phyloP scores from a whole-genome alignment of 2,888 invertebrate genomes.

The Hoplodrina ambigua region DNA sequence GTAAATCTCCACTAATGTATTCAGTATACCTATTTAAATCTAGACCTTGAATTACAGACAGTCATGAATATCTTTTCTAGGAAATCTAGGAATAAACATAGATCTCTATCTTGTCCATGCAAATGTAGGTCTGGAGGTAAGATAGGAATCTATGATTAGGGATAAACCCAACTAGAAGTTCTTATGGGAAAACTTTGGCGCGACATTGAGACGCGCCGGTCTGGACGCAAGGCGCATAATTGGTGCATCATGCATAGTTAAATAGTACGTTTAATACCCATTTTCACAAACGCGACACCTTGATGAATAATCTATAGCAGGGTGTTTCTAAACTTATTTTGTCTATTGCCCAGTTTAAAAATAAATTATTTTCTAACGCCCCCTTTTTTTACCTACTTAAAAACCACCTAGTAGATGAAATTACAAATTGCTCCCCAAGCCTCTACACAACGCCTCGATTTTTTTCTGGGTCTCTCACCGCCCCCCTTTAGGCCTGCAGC shows the following conservation, averaged over 20 bases:
- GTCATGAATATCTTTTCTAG: background rate
- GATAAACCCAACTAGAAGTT: slow-evolving; percentile 28
- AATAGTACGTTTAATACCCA: background rate
- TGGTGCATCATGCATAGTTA: slow-evolving; percentile 21
- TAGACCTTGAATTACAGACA: background rate
- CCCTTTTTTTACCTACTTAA: too few species aligned
- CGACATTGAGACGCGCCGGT: slow-evolving; percentile 30
- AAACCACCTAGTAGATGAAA: too few species aligned
- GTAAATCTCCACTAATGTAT: background rate
- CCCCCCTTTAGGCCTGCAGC: too few species aligned
- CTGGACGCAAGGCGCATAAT: slow-evolving; percentile 33
- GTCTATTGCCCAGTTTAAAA: too few species aligned
- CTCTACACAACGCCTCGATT: too few species aligned
- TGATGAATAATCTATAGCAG: too few species aligned
- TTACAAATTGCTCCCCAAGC: too few species aligned
- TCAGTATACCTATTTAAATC: background rate
- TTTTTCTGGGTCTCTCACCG: too few species aligned
- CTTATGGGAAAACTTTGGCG: slow-evolving; percentile 23
- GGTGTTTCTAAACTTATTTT: too few species aligned
- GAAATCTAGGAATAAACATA: slow-evolving; percentile 14
- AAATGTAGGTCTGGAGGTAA: slow-evolving; percentile 22
- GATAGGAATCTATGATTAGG: slow-evolving; percentile 43
- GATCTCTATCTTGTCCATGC: slow-evolving; percentile 13
- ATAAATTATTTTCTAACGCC: too few species aligned
- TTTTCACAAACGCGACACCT: too few species aligned